Base-by-base conservation (phyloP, 2,113 vertebrate species). In the Labrus mixtus region DNA sequence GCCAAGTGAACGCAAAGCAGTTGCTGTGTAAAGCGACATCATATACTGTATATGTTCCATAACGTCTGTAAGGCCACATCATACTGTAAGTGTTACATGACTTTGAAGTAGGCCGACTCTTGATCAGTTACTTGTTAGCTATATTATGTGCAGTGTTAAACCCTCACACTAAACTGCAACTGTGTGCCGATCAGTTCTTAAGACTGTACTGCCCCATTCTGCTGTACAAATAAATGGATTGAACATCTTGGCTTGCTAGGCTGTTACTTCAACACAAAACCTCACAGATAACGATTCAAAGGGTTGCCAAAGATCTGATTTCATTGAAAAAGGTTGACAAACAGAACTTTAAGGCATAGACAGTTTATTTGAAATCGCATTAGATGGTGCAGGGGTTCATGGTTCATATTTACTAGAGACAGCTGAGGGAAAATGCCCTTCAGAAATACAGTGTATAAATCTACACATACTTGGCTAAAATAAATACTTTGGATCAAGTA, bases 171-270 rank as follows among this genome's bases (percentile, higher is more conserved):
- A 63, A 78, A 79, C 67, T 68, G 78, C 74, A 73, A 68, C 76
- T 65, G 82, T 90, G 82, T 84, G 69, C 87, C 33, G 79, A 89
- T 84, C 81, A 78, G 82, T 86, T 70, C 77, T 80, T 43, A 86
- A 83, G 65, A 87, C 83, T 90, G 76, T 87, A 90, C 86, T 82
- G 82, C 85, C 89, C 89, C 83, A 86, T 89, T 86, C 83, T 90
- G 87, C 88, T 89, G 76, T 86, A 68, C 60, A 76, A 92, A 93
- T 91, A 91, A 92, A 93, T 75, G 45, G 54, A 88, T 46, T 71
- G 45, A 85, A 81, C 74, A 79, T 85, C 59, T 68, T 48, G 37
- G 54, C 48, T 48, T 29, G 54, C 48, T 20, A 4, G 3, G 33
- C 17, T 76, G 19, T 71, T 16, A 17, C 45, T 68, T 9, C 17